Evolutionary conservation across 2,797 vertebrate genomes (phyloP).

Genomic region (Syngnathus rostellatus): DNA sequence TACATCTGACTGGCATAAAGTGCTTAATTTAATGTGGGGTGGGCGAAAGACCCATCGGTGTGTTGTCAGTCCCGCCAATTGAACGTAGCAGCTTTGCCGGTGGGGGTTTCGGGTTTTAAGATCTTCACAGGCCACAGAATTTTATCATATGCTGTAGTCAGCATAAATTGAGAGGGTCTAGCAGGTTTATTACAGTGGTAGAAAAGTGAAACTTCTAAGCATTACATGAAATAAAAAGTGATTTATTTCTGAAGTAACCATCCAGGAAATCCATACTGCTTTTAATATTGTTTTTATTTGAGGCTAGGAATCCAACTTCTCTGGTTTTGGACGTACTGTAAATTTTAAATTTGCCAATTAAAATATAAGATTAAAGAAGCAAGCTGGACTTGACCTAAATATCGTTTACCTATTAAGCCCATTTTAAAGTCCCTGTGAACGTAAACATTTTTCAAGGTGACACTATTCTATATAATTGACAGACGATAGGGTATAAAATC

Average conservation of each 20-base stretch:
- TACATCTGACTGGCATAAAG: constrained; percentile 22
- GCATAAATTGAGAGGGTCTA: constrained; percentile 29
- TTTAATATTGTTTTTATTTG: no score
- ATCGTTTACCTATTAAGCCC: not conserved
- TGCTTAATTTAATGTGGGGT: not conserved
- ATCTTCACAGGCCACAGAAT: constrained; percentile 40
- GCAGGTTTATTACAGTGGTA: not conserved
- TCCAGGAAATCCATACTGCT: not conserved
- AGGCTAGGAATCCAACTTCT: not conserved
- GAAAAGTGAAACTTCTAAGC: constrained; percentile 12
- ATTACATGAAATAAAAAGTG: not conserved
- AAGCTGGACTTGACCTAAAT: not conserved
- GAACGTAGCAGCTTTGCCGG: constrained; percentile 14
- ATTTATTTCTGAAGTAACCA: not conserved
- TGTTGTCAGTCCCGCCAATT: constrained; percentile 23
- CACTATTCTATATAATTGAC: not conserved
- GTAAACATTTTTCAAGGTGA: not conserved
- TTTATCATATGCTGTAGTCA: constrained; percentile 41
- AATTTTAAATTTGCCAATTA: no score
- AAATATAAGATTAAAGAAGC: not conserved
- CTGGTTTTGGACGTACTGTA: not conserved
- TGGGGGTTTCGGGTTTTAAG: constrained; percentile 34
- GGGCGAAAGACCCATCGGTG: constrained; percentile 32
- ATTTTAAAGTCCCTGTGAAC: not conserved
- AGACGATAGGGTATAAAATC: not conserved